Percentiles rank a stretch among this genome's conserved stretches.
Conservation (phyloP, 2,888 invertebrate species). For the Caenorhabditis becei region DNA sequence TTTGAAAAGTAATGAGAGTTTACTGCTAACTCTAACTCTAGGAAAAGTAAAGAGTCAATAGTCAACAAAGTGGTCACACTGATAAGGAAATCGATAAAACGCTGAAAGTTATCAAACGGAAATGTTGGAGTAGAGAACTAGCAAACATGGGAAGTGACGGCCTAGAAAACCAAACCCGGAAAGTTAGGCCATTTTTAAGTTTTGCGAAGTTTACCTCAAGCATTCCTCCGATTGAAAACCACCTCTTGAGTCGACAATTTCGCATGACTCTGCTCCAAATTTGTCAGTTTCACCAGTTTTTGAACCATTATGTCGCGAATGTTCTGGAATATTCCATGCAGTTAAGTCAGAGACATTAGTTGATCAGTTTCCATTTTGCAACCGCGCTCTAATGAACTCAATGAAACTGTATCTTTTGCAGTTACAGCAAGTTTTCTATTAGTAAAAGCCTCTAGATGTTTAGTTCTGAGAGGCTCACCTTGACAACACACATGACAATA, state of each 20-base stretch:
- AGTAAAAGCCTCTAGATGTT: no score
- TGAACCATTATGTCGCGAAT: neutral
- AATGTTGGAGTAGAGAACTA: neutral
- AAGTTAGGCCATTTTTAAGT: no score
- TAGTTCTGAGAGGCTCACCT: no score
- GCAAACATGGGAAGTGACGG: neutral
- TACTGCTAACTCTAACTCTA: no score
- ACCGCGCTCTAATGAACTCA: no score
- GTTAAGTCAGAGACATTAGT: neutral
- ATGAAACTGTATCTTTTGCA: no score
- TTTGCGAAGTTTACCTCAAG: neutral
- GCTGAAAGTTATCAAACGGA: neutral
- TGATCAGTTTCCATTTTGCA: neutral
- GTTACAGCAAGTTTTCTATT: no score
- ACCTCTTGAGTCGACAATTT: neutral
- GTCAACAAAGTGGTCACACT: no score
- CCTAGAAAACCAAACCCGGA: no score
- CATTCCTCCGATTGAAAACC: neutral
- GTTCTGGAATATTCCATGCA: neutral
- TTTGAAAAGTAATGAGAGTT: no score
- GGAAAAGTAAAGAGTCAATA: no score
- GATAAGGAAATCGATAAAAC: no score
- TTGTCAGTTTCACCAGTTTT: neutral
- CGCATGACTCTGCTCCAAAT: neutral
- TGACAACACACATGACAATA: constrained; percentile 45